A percentile compares a stretch with the other conserved stretches of the same genome.
Conservation (phyloP, 2,797 vertebrate genomes). For the Sebastes diaconus region DNA sequence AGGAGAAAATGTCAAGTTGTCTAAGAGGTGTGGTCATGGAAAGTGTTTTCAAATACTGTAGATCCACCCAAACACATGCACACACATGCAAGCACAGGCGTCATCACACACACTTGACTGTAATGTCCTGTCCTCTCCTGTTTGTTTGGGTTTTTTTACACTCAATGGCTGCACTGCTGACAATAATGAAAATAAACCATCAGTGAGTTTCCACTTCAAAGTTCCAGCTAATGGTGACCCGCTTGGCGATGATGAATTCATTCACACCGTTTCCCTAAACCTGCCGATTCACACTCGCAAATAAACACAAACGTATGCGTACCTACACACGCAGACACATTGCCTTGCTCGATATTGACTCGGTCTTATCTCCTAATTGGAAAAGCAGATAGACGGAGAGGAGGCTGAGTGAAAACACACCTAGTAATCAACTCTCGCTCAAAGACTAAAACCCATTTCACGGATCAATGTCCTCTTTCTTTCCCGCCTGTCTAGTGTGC, state of each 20-base stretch:
- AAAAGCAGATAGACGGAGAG: slow-evolving; percentile 78
- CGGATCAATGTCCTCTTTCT: slow-evolving; percentile 81
- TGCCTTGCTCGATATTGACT: slow-evolving; percentile 75
- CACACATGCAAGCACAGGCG: slow-evolving; percentile 2
- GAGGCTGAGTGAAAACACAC: slow-evolving; percentile 78
- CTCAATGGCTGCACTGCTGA: background rate
- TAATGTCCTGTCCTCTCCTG: background rate
- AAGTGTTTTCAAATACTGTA: slow-evolving; percentile 47
- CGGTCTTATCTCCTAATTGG: slow-evolving; percentile 86
- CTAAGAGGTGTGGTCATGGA: slow-evolving; percentile 62
- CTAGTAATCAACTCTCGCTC: slow-evolving; percentile 82
- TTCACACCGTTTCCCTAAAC: slow-evolving; percentile 34
- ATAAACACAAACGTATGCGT: slow-evolving; percentile 20
- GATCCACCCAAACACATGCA: slow-evolving; percentile 38
- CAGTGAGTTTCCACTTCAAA: slow-evolving; percentile 32
- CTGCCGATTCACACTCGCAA: slow-evolving; percentile 1
- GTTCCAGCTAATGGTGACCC: slow-evolving; percentile 24
- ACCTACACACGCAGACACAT: slow-evolving; percentile 33
- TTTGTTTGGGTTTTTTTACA: background rate
- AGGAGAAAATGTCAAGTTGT: slow-evolving; percentile 43
- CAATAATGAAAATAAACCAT: slow-evolving; percentile 32
- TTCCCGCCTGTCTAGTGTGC: slow-evolving; percentile 59
- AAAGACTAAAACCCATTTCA: slow-evolving; percentile 85
- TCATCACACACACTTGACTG: background rate
- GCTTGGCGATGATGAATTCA: slow-evolving; percentile 42